Percentiles rank a stretch among this genome's conserved stretches.
Conservation (phyloP, 2,113 vertebrate genomes). For the Cacatua alba region DNA sequence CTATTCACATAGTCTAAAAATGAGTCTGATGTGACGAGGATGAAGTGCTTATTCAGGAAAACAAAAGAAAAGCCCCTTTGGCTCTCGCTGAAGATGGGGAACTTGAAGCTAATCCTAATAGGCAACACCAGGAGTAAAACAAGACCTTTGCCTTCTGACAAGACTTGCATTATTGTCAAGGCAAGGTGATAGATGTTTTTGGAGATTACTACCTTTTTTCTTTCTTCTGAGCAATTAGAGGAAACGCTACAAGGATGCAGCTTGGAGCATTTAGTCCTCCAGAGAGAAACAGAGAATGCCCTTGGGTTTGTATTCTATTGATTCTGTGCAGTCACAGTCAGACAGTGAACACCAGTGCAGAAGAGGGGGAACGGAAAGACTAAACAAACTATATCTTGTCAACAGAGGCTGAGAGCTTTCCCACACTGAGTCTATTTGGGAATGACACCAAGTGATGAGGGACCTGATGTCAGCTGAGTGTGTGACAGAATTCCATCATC, state of each 20-base stretch:
- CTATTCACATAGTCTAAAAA: slow-evolving; percentile 47
- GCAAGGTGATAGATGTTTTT: neutral
- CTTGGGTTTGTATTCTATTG: neutral
- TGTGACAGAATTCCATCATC: neutral
- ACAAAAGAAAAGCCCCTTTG: neutral
- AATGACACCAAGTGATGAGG: neutral
- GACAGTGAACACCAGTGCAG: neutral
- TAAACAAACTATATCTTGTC: neutral
- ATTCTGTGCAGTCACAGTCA: neutral
- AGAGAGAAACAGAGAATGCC: neutral
- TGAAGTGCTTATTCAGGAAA: slow-evolving; percentile 16
- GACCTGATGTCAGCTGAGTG: neutral
- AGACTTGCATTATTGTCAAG: neutral
- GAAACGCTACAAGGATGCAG: neutral
- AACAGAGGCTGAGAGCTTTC: neutral
- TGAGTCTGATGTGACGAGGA: slow-evolving; percentile 5
- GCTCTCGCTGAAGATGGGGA: neutral
- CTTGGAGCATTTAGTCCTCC: neutral
- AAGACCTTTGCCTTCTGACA: neutral
- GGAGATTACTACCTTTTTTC: neutral
- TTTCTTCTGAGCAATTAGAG: neutral
- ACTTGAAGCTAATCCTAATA: neutral
- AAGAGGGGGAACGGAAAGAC: neutral
- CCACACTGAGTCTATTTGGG: neutral
- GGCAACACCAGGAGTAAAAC: neutral